phyloP scores from a whole-genome alignment of 2,888 invertebrate species.

The Amphimallon solstitiale region DNA sequence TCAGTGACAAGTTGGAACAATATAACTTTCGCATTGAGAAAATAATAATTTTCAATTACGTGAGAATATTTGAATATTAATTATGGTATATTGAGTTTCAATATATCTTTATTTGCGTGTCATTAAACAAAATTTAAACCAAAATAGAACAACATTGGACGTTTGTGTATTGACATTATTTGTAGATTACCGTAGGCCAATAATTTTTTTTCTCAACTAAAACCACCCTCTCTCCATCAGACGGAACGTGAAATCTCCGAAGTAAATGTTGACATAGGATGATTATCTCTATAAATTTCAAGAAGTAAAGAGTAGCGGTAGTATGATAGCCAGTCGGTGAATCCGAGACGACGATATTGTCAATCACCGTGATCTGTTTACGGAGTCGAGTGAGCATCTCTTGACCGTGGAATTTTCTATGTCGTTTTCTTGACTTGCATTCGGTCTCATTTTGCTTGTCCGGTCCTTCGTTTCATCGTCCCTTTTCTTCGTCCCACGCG shows the following conservation, averaged over 20 bases:
- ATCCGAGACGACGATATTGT: conserved; percentile 54
- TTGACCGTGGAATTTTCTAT: conserved; percentile 51
- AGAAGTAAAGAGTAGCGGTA: conserved; percentile 47
- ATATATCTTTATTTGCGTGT: no score
- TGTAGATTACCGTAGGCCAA: no score
- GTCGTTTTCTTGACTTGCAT: conserved; percentile 25
- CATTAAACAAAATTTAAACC: no score
- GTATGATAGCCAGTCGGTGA: conserved; percentile 40
- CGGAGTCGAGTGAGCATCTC: conserved; percentile 50
- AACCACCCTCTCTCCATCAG: no score
- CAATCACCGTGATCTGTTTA: conserved; percentile 59
- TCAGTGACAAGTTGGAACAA: no score
- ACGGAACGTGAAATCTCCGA: conserved; percentile 11
- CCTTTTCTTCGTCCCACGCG: conserved; percentile 6
- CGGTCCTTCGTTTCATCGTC: background rate
- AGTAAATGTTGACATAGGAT: conserved; percentile 55
- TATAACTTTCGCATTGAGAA: no score
- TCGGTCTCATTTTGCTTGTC: background rate
- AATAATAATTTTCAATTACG: no score
- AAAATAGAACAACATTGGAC: no score
- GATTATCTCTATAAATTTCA: conserved; percentile 58
- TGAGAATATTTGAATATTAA: no score
- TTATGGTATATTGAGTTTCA: no score
- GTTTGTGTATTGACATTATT: no score
- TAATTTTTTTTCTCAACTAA: no score